Conservation (phyloP, 2,888 invertebrate species). For the Hypsopygia costalis region DNA sequence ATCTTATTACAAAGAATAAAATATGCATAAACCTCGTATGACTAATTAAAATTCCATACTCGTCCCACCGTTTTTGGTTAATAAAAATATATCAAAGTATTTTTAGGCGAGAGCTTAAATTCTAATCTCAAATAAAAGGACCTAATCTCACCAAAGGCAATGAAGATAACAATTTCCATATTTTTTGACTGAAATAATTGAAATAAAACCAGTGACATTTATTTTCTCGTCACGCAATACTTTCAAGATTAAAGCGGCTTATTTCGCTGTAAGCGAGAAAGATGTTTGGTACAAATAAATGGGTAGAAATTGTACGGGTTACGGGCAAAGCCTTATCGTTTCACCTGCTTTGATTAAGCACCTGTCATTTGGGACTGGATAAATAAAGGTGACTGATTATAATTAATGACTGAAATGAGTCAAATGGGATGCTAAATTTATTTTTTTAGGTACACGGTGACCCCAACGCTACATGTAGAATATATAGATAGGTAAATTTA, state of each 20-base stretch:
- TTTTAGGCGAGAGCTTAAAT: conserved; percentile 4
- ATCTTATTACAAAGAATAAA: no score
- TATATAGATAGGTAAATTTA: no score
- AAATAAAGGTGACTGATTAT: not conserved
- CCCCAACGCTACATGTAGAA: no score
- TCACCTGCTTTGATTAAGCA: not conserved
- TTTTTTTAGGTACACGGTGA: no score
- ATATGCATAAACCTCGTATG: no score
- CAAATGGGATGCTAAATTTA: not conserved
- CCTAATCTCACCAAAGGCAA: conserved; percentile 20
- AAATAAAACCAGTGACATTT: conserved; percentile 53
- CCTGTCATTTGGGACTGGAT: not conserved
- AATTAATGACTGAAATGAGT: not conserved
- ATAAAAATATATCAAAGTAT: not conserved
- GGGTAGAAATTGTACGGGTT: conserved; percentile 8
- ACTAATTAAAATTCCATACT: no score
- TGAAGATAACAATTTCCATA: conserved; percentile 32
- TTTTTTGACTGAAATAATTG: conserved; percentile 46
- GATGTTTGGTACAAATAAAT: conserved; percentile 21
- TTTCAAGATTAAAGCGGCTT: conserved; percentile 40
- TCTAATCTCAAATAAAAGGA: conserved; percentile 14
- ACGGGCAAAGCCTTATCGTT: not conserved
- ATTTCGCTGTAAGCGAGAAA: conserved; percentile 30
- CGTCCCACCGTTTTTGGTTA: not conserved
- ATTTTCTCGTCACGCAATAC: conserved; percentile 55